Conservation (phyloP, 2,888 invertebrate species). For the Linhomoeus sp. region DNA sequence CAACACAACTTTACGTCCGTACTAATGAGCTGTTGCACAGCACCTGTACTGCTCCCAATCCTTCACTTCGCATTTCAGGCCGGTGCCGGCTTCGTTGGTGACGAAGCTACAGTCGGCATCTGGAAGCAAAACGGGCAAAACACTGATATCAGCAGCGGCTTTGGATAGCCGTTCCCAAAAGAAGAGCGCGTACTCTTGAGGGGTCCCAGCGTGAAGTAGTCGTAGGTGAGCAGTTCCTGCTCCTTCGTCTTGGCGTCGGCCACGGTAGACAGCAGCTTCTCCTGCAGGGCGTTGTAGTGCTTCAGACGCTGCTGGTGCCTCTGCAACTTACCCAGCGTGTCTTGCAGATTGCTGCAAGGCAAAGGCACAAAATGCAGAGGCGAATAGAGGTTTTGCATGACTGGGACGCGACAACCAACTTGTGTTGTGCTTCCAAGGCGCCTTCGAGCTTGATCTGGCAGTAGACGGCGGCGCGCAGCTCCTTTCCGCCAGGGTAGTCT, state of each 20-base stretch:
- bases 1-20: too few species aligned
- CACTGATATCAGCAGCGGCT: too few species aligned
- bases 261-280: constrained; percentile 39
- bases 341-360: constrained; percentile 32
- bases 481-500: not conserved
- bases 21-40: too few species aligned
- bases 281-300: constrained; percentile 40
- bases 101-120: not conserved
- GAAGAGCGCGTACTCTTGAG: too few species aligned
- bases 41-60: not conserved
- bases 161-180: too few species aligned
- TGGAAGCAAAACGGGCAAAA: not conserved
- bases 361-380: not conserved
- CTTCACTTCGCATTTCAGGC: not conserved
- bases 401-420: constrained; percentile 31
- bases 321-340: constrained; percentile 42
- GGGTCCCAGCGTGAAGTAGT: constrained; percentile 1
- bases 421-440: constrained; percentile 43
- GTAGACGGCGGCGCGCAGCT: constrained; percentile 40
- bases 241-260: constrained; percentile 33
- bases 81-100: not conserved
- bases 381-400: not conserved
- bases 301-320: constrained; percentile 44
- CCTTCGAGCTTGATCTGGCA: constrained; percentile 47
- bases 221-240: constrained; percentile 4